Conservation (phyloP, 2,797 vertebrate genomes). For the Ptychobarbus kaznakovi region DNA sequence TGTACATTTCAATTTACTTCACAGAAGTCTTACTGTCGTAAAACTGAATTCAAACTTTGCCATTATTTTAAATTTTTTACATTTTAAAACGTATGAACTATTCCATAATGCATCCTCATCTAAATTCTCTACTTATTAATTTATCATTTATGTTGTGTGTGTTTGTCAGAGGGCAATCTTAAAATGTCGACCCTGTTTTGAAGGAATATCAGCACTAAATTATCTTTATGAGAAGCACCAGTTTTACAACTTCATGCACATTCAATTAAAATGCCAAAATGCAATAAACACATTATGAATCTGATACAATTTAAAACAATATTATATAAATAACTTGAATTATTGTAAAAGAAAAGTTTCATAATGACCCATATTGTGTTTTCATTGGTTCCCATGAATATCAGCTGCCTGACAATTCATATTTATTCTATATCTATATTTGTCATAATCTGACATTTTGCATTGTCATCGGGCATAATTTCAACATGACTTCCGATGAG, state of each 20-base stretch:
- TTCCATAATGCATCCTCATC: neutral
- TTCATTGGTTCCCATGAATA: neutral
- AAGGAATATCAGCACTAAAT: neutral
- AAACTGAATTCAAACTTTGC: neutral
- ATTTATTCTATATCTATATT: neutral
- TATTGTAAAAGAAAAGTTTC: neutral
- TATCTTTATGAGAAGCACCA: no score
- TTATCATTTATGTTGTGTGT: neutral
- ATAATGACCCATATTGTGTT: neutral
- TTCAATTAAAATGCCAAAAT: neutral
- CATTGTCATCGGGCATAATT: neutral
- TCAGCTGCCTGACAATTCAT: neutral
- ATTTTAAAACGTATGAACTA: neutral
- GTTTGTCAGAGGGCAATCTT: neutral
- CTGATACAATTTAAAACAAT: neutral
- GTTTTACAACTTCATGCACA: no score
- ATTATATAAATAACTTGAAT: neutral
- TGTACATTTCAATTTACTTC: neutral
- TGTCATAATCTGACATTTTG: slow-evolving; percentile 29
- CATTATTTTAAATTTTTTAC: neutral
- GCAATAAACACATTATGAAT: neutral
- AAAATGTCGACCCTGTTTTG: neutral
- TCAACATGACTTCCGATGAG: neutral
- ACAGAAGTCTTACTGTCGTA: neutral
- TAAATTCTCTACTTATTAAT: neutral